Evolutionary conservation across 2,797 vertebrate genomes (phyloP).

Genomic region (Perodicticus potto): DNA sequence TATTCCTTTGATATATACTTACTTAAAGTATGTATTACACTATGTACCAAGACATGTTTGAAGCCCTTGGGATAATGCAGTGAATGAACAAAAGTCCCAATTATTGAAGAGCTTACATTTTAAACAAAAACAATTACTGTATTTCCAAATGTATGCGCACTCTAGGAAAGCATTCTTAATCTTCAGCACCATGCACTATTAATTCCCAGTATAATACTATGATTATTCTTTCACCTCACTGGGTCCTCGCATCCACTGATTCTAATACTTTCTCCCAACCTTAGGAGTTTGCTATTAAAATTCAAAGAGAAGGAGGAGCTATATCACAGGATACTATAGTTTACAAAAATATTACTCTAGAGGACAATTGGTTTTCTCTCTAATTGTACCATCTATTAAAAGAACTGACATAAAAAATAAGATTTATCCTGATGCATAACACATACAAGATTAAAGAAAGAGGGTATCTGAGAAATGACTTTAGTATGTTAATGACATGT

Average conservation of each 20-base stretch:
- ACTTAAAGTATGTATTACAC: neutral
- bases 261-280: neutral
- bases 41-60: neutral
- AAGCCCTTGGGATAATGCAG: neutral
- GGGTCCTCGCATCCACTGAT: neutral
- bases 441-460: neutral
- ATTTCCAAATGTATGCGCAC: neutral
- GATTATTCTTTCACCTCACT: neutral
- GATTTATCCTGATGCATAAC: neutral
- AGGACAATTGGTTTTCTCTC: neutral
- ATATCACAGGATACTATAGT: neutral
- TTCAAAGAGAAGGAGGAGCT: neutral
- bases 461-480: neutral
- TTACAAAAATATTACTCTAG: neutral
- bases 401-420: constrained; percentile 15
- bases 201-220: neutral
- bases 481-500: neutral
- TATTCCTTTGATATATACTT: neutral
- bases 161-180: neutral
- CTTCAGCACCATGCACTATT: neutral
- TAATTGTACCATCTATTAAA: neutral
- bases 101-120: neutral
- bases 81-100: neutral
- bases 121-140: neutral
- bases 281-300: neutral